Conservation (phyloP, 2,113 vertebrate genomes). For the Salvelinus fontinalis region DNA sequence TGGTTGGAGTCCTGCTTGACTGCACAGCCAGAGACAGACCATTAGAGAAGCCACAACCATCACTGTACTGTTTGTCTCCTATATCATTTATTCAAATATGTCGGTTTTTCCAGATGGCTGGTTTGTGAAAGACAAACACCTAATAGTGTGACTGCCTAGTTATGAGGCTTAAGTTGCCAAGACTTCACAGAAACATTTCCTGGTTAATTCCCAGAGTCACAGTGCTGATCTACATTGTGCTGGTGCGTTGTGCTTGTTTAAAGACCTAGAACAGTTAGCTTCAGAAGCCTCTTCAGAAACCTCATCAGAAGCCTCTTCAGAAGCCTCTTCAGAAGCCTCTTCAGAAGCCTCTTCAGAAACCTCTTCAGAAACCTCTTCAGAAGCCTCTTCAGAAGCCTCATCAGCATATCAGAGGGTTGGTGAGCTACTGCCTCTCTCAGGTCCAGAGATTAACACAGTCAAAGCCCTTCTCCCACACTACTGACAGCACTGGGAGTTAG, state of each 20-base stretch:
- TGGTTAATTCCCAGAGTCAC: background rate
- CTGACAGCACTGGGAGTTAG: no score
- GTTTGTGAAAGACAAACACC: no score
- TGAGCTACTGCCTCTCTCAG: background rate
- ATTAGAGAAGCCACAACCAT: background rate
- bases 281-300: constrained; percentile 22
- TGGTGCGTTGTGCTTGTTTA: constrained; percentile 15
- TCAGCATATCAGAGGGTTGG: constrained; percentile 15
- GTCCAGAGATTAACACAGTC: constrained; percentile 21
- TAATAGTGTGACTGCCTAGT: no score
- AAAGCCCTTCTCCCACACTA: background rate
- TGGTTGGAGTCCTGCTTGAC: constrained; percentile 96
- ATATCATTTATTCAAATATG: no score
- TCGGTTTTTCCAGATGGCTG: no score
- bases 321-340: constrained; percentile 18
- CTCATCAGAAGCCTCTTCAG: constrained; percentile 13
- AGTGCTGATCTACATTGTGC: background rate
- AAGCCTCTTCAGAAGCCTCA: constrained; percentile 11
- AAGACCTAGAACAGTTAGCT: constrained; percentile 11
- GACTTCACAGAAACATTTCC: no score
- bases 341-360: background rate
- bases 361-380: no score
- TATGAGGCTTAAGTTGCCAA: no score
- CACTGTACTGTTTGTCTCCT: no score
- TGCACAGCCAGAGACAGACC: constrained; percentile 36